Evolutionary conservation across 2,888 invertebrate species (phyloP).

Genomic region (Pheosia tremula): DNA sequence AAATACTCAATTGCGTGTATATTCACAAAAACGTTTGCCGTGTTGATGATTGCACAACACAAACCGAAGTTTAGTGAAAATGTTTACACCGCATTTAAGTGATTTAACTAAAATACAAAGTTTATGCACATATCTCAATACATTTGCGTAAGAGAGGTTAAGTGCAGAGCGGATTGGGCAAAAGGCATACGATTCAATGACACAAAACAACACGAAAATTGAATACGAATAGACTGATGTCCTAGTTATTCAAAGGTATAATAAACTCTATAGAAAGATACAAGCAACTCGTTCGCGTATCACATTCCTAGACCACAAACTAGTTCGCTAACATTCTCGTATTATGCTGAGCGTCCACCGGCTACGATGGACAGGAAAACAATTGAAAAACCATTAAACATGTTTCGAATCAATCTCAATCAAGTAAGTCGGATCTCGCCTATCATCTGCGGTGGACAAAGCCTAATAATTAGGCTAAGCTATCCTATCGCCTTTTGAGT

Average conservation of each 20-base stretch:
- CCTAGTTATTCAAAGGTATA: slow-evolving; percentile 10
- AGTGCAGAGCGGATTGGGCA: slow-evolving; percentile 8
- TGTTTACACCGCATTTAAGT: slow-evolving; percentile 18
- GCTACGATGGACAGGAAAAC: too few species aligned
- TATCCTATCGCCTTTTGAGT: too few species aligned
- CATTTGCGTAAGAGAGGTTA: slow-evolving; percentile 15
- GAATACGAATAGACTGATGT: slow-evolving; percentile 12
- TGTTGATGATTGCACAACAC: slow-evolving; percentile 45
- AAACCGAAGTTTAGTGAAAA: slow-evolving; percentile 48
- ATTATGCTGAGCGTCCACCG: slow-evolving; percentile 44
- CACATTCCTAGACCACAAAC: slow-evolving; percentile 62
- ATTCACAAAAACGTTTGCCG: slow-evolving; percentile 36
- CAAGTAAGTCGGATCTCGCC: too few species aligned
- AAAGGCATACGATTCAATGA: slow-evolving; percentile 7
- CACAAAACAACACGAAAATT: slow-evolving; percentile 7
- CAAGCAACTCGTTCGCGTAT: slow-evolving; percentile 48
- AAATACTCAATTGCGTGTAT: slow-evolving; percentile 41
- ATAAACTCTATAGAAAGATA: slow-evolving; percentile 52
- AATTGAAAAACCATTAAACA: too few species aligned
- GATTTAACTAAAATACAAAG: slow-evolving; percentile 18
- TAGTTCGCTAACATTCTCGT: slow-evolving; percentile 60
- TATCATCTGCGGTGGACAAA: too few species aligned
- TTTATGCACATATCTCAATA: slow-evolving; percentile 14
- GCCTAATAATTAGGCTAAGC: too few species aligned
- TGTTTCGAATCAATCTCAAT: too few species aligned